These are phyloP conservation scores for Vimba vimba DNA, from an alignment of 2,113 vertebrate species.

Conservation along the genomic window DNA sequence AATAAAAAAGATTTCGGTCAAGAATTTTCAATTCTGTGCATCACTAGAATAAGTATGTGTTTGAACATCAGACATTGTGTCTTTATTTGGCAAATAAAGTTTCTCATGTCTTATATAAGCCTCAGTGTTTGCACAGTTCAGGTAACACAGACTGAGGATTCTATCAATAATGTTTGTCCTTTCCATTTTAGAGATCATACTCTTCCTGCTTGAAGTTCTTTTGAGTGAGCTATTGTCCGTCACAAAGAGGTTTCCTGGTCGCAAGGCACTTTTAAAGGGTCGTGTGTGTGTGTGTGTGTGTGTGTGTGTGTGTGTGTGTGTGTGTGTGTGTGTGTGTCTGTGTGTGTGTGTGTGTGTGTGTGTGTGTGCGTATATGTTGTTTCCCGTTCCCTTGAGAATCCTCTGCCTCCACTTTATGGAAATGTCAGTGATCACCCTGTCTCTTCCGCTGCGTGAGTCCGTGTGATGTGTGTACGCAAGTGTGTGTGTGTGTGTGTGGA, in stretches of 20 bases:
- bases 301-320: not conserved
- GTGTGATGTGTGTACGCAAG: constrained; percentile 18
- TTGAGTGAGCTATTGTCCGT: not conserved
- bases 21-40: not conserved
- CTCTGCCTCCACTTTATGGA: constrained; percentile 43
- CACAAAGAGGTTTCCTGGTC: constrained; percentile 22
- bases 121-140: not conserved
- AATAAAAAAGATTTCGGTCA: not conserved
- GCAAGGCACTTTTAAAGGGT: constrained; percentile 10
- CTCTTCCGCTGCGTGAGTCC: constrained; percentile 32
- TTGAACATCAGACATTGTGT: not conserved
- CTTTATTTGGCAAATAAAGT: constrained; percentile 2
- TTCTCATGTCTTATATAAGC: not conserved
- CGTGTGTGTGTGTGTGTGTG: not conserved
- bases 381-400: constrained; percentile 20
- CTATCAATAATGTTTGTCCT: constrained; percentile 13
- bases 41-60: not conserved
- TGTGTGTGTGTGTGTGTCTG: not conserved
- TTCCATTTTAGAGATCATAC: constrained; percentile 3
- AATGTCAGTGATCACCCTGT: constrained; percentile 47
- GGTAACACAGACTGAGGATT: not conserved
- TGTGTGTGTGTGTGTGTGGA: constrained; percentile 19
- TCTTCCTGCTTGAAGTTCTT: constrained; percentile 14
- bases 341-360: constrained; percentile 6
- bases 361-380: not conserved